These are phyloP conservation scores for Rhinolophus sinicus DNA, from an alignment of 2,113 vertebrate genomes.

Conservation along the genomic window DNA sequence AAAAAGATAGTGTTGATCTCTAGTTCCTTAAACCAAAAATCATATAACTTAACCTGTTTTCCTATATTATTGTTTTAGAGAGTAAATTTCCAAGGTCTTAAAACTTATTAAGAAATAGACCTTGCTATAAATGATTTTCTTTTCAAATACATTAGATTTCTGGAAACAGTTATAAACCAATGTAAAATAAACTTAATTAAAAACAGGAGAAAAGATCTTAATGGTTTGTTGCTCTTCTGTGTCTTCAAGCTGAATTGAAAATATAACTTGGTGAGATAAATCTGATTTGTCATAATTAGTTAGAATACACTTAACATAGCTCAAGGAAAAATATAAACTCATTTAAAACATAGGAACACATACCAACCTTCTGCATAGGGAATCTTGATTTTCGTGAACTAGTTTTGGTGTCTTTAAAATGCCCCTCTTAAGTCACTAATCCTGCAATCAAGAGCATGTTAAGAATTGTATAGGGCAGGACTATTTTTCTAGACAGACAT, in stretches of 20 bases:
- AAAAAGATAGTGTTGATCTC: slow-evolving; percentile 28
- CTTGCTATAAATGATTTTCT: neutral
- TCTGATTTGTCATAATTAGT: slow-evolving; percentile 60
- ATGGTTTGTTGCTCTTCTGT: slow-evolving; percentile 19
- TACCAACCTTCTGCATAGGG: neutral
- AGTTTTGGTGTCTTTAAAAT: neutral
- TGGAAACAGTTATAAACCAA: slow-evolving; percentile 33
- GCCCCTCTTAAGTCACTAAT: neutral
- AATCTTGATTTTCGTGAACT: slow-evolving; percentile 31
- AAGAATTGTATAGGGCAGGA: neutral
- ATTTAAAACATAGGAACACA: neutral
- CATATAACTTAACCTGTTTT: slow-evolving; percentile 1
- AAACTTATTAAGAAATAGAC: slow-evolving; percentile 14
- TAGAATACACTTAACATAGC: slow-evolving; percentile 41
- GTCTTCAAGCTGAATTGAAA: slow-evolving; percentile 55
- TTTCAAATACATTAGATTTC: slow-evolving; percentile 6
- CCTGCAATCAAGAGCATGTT: neutral
- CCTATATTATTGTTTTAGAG: neutral
- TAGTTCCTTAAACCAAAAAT: slow-evolving; percentile 34
- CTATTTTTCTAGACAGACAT: neutral
- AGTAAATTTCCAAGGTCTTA: slow-evolving; percentile 41
- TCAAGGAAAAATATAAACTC: slow-evolving; percentile 59
- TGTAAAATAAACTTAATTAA: slow-evolving; percentile 52
- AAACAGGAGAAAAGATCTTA: slow-evolving; percentile 11
- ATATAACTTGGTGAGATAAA: slow-evolving; percentile 29